A percentile compares a stretch with the other conserved stretches of the same genome.
phyloP scores from a whole-genome alignment of 2,113 vertebrate species.

The Cyphomyrus discorhynchus region DNA sequence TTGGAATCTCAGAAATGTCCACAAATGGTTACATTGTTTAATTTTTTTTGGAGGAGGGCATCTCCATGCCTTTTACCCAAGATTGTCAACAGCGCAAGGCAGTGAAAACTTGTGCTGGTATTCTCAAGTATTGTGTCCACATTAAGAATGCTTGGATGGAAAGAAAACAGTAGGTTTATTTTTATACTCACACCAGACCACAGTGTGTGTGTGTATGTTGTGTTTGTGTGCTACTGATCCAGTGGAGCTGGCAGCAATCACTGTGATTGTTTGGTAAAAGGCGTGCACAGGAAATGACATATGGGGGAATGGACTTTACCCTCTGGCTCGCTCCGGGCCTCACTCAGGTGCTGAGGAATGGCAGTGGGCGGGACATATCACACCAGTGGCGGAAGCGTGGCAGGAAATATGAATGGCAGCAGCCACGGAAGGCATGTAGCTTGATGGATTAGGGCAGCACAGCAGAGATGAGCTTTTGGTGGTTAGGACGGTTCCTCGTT shows the following conservation, averaged over 20 bases:
- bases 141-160: background rate
- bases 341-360: background rate
- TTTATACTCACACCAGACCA: background rate
- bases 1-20: background rate
- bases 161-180: background rate
- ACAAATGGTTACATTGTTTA: conserved; percentile 1
- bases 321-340: background rate
- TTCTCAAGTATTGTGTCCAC: background rate
- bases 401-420: background rate
- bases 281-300: conserved; percentile 14
- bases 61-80: background rate
- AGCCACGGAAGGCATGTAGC: background rate
- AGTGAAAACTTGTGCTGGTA: background rate
- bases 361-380: background rate
- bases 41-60: background rate
- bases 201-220: background rate
- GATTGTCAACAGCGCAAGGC: background rate
- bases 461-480: background rate
- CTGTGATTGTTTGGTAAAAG: background rate
- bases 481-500: background rate
- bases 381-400: background rate
- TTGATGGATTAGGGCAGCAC: background rate
- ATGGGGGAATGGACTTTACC: conserved; percentile 6
- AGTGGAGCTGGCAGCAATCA: conserved; percentile 7
- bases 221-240: background rate